These are phyloP conservation scores for Candidula unifasciata DNA, from an alignment of 2,888 invertebrate genomes.

Conservation along the genomic window DNA sequence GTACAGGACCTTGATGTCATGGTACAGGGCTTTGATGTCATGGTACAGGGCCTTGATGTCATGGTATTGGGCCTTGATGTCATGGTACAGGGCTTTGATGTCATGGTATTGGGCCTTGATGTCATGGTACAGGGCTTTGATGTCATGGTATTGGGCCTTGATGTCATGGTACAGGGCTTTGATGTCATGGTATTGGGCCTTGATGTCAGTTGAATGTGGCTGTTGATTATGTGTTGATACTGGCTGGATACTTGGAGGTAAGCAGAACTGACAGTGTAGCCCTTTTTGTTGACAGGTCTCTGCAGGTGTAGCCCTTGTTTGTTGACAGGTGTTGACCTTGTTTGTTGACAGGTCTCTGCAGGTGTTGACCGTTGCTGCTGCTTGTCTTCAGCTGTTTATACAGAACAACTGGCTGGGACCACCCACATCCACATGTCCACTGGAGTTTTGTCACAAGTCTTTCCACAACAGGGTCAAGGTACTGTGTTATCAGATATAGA, in stretches of 20 bases:
- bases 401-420: conserved; percentile 91
- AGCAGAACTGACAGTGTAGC: no score
- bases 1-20: no score
- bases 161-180: no score
- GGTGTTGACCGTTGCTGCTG: conserved; percentile 82
- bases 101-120: no score
- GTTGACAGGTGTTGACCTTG: conserved; percentile 84
- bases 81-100: no score
- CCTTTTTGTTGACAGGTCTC: conserved; percentile 58
- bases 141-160: no score
- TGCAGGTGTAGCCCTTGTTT: conserved; percentile 81
- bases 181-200: no score
- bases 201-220: background rate
- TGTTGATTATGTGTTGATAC: background rate
- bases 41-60: no score
- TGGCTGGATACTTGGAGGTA: no score
- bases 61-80: no score
- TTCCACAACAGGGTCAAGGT: conserved; percentile 52
- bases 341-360: conserved; percentile 63
- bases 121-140: no score
- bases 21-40: no score
- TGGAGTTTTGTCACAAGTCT: conserved; percentile 55
- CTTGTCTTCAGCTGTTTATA: conserved; percentile 85
- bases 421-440: conserved; percentile 66
- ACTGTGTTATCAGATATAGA: background rate